Base-by-base conservation (phyloP, 2,888 invertebrate species). In the Ephialtes manifestator region DNA sequence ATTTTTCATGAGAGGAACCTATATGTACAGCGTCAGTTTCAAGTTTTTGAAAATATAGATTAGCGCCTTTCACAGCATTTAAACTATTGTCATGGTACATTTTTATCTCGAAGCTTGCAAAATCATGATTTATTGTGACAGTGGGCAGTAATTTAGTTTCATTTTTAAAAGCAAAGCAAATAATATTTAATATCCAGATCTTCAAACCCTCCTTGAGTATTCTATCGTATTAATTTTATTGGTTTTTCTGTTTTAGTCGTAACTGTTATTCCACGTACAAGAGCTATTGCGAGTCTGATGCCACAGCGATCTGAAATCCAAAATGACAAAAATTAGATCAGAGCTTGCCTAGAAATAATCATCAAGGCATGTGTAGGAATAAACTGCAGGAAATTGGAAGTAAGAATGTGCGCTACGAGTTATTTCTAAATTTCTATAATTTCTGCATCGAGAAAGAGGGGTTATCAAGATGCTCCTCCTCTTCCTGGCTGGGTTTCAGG, bases 11-110 rank as follows among this genome's bases (percentile, higher is more conserved):
- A 35, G 60, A 81, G 46, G 18, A 68, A 15, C 43, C 4, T 78
- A 58, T 35, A 67, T 58, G 53, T 70, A 48, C 43, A 4, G 2
- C 20, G 39, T 74, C 48, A 68, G 53, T 46, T 67, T 39, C 18
- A 72, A 77, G 39, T 11, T 5, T 75, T 60, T 20, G 35, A 46
- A 51, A 80, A 51, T 75, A 77, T 80, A 72, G 63, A 43, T 53
- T 20, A 71, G 55, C 35, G 43, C 75, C 70, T 70, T 75, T 48
- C 67, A 71, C 65, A 53, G 55, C 15, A 70, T 81, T 81, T 53
- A 82, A 79, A 85, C 75, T 82, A 85, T 85, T 82, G 85, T 85
- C 85, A 85, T 85, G 85, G 85, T 85, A 51, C 10, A n/a, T 65
- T 39, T 65, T 65, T 43, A 20, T 18, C 63, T 18, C 63, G 10